Evolutionary conservation across 1,140 invertebrate genomes (phyloP).

Genomic region (Zophobas atratus): DNA sequence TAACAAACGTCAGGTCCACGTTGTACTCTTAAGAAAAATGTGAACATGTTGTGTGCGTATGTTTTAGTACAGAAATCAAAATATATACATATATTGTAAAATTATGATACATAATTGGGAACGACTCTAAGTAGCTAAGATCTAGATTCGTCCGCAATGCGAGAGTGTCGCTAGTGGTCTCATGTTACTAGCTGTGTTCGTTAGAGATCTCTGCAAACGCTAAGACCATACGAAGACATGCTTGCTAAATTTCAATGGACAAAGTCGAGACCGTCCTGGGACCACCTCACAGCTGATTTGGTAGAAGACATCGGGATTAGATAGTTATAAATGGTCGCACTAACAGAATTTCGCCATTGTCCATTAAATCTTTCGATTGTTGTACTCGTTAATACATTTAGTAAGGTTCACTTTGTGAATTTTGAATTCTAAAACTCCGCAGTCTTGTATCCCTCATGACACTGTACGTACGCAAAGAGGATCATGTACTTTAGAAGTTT

Average conservation of each 20-base stretch:
- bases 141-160: conserved; percentile 66
- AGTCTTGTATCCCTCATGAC: conserved; percentile 17
- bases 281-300: conserved; percentile 5
- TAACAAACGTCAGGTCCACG: conserved; percentile 54
- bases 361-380: conserved; percentile 4
- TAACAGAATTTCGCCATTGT: conserved; percentile 22
- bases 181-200: conserved; percentile 67
- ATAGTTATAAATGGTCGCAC: neutral
- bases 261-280: conserved; percentile 12
- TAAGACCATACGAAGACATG: conserved; percentile 46
- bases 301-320: neutral
- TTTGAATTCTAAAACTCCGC: too few species aligned
- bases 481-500: too few species aligned
- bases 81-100: conserved; percentile 60
- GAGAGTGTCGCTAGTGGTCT: conserved; percentile 65
- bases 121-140: conserved; percentile 64
- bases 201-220: conserved; percentile 63
- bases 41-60: conserved; percentile 65
- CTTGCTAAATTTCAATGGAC: conserved; percentile 14
- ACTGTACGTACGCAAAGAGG: conserved; percentile 14
- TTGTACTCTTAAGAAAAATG: conserved; percentile 57
- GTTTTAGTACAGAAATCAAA: conserved; percentile 68
- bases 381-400: neutral
- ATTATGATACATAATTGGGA: conserved; percentile 63
- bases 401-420: too few species aligned